Evolutionary conservation across 2,113 vertebrate species (phyloP).

Genomic region (Sarotherodon lohbergeri): DNA sequence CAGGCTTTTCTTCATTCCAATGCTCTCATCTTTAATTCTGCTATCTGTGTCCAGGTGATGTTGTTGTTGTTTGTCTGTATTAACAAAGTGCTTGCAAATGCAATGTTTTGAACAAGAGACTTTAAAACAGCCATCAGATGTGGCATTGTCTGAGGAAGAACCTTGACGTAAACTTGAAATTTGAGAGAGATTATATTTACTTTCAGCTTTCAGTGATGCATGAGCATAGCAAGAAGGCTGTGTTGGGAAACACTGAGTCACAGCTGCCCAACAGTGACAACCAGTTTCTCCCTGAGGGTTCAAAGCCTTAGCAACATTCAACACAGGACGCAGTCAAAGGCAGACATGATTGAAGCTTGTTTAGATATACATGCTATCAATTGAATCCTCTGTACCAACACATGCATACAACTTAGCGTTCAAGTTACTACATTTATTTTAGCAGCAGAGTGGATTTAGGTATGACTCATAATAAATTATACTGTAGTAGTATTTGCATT

Average conservation of each 20-base stretch:
- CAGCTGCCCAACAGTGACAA: constrained; percentile 38
- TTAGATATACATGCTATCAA: neutral
- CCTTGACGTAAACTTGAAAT: neutral
- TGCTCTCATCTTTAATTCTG: neutral
- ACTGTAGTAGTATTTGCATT: neutral
- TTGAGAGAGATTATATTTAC: neutral
- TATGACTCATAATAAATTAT: neutral
- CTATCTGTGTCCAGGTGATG: neutral
- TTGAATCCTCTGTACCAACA: neutral
- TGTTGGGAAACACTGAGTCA: constrained; percentile 50
- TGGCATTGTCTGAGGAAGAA: neutral
- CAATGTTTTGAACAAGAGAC: neutral
- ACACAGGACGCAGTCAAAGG: neutral
- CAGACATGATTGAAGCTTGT: neutral
- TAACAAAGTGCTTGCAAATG: neutral
- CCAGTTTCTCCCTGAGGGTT: constrained; percentile 15
- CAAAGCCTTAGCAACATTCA: constrained; percentile 43
- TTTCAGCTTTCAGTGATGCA: constrained; percentile 3
- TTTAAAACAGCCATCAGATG: neutral
- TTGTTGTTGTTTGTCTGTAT: neutral
- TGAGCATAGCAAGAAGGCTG: constrained; percentile 2
- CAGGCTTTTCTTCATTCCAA: constrained; percentile 61
- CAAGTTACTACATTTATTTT: neutral
- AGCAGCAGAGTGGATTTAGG: neutral
- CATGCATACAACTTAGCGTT: neutral